Base-by-base conservation (phyloP, 53 echinoderm and acorn worm genomes). In the Paelopatides confundens region DNA sequence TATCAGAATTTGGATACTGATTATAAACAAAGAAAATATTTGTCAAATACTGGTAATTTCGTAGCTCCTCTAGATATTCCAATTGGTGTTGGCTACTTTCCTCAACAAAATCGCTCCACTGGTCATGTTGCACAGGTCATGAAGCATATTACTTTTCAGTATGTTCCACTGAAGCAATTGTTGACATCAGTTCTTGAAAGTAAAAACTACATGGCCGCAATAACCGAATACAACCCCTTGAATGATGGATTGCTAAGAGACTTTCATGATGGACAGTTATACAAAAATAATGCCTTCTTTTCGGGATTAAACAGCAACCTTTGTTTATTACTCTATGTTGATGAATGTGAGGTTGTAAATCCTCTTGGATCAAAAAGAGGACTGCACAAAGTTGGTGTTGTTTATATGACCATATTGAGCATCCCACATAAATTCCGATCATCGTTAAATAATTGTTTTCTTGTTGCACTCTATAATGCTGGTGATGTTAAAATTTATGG, bases 311-410 rank as follows among this genome's bases (percentile, higher is more conserved):
- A 62, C 21, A 67, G 63, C 52, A 69, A 67, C 53, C 38, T 89
- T 74, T 63, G 63, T 38, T 58, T 89, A 3, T 84, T 89, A 38
- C 50, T 91, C 67, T 91, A 87, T 71, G 23, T 43, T 68, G 83
- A 91, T 83, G 87, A 91, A 62, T 81, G 78, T 68, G 87, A 91
- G 63, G 68, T 87, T 23, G 83, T 71, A 26, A 91, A 91, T 52
- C 91, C 91, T 39, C 87, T 91, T 18, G 82, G 91, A 21, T 70
- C 82, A 71, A 91, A 91, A 74, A 83, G 82, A 71, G 91, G 82
- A 50, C 82, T 83, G 53, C 87, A 91, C 69, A 91, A 91, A 83
- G 37, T 91, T 48, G 84, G 87, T 47, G 47, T 79, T 30, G 63
- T 90, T 32, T 90, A 86, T 66, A 47, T 86, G 48, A 87, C 87